phyloP scores from a whole-genome alignment of 1,140 invertebrate genomes.

The Goniozus legneri region DNA sequence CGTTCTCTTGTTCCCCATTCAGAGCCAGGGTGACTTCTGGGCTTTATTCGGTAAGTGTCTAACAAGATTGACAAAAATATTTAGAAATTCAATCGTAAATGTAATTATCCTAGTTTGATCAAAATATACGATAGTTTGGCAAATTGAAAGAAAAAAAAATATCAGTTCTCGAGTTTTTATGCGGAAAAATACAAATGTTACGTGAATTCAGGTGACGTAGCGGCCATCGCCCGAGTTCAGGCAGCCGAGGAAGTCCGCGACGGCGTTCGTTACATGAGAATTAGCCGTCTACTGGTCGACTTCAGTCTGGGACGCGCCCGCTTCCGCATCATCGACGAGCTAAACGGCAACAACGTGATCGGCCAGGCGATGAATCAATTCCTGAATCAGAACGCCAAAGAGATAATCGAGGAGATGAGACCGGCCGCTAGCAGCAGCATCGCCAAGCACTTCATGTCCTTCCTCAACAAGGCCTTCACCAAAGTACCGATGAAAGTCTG shows the following conservation, averaged over 20 bases:
- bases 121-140: too few relatives aligned
- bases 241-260: conserved; percentile 63
- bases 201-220: conserved; percentile 60
- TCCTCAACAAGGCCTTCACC: conserved; percentile 73
- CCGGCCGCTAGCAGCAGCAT: conserved; percentile 72
- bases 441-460: conserved; percentile 72
- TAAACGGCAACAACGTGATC: conserved; percentile 72
- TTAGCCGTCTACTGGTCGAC: conserved; percentile 65
- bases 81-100: too few relatives aligned
- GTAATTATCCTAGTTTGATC: too few relatives aligned
- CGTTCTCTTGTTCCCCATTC: conserved; percentile 70
- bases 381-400: conserved; percentile 77
- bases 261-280: conserved; percentile 63
- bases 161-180: too few relatives aligned
- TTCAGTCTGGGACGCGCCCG: conserved; percentile 67
- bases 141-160: too few relatives aligned
- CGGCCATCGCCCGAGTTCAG: conserved; percentile 66
- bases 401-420: conserved; percentile 80
- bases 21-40: conserved; percentile 74
- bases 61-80: conserved; percentile 1
- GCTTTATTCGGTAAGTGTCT: conserved; percentile 66
- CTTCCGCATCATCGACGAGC: conserved; percentile 67
- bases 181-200: not conserved
- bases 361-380: conserved; percentile 82
- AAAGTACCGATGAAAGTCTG: conserved; percentile 75